Percentiles rank a stretch among this genome's conserved stretches.
phyloP scores from a whole-genome alignment of 2,113 vertebrate genomes.

The Microcebus ravelobensis region DNA sequence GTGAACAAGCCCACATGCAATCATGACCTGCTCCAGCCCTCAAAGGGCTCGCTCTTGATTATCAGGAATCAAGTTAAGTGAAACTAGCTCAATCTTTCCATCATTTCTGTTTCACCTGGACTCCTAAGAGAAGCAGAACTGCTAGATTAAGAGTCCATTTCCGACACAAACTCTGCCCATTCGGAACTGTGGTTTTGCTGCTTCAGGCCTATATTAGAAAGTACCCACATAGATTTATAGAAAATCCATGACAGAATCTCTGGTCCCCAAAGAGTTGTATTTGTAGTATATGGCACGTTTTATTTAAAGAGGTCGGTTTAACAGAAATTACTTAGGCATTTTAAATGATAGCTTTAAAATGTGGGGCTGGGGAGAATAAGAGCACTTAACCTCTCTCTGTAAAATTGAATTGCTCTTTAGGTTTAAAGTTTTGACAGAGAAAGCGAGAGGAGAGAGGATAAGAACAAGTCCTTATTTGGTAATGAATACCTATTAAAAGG shows the following conservation, averaged over 20 bases:
- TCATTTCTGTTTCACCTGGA: neutral
- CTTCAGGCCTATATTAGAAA: neutral
- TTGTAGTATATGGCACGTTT: neutral
- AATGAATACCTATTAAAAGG: constrained; percentile 18
- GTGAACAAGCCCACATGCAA: neutral
- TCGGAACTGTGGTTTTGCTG: neutral
- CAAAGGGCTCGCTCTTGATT: neutral
- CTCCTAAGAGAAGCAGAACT: neutral
- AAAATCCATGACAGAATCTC: constrained; percentile 14
- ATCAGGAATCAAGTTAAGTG: neutral
- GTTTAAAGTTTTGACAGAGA: constrained; percentile 45
- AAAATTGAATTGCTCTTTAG: constrained; percentile 47
- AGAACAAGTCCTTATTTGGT: constrained; percentile 50
- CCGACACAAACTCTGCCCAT: neutral
- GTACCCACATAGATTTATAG: neutral
- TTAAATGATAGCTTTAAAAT: constrained; percentile 52
- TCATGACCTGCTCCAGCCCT: neutral
- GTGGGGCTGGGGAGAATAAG: neutral
- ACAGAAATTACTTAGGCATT: constrained; percentile 54
- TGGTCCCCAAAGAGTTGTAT: neutral
- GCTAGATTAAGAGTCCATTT: neutral
- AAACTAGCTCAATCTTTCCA: neutral
- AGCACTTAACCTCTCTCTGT: constrained; percentile 29
- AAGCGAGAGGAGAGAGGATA: neutral
- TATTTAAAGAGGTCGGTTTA: constrained; percentile 41